Percentiles rank a stretch among this genome's conserved stretches.
phyloP scores from a whole-genome alignment of 2,113 vertebrate species.

The Chaenogobius annularis region DNA sequence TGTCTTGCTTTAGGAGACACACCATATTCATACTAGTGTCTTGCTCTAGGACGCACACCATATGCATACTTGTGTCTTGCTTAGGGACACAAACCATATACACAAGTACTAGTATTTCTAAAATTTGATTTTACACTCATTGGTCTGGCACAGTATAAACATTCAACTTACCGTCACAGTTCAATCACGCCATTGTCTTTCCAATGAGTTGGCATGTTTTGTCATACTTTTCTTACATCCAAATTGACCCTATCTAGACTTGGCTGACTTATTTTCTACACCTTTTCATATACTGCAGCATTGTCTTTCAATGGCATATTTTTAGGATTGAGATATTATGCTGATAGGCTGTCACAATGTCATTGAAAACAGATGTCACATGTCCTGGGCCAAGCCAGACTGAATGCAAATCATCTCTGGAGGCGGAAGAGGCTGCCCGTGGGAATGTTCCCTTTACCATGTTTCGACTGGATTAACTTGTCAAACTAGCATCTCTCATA shows the following conservation, averaged over 20 bases:
- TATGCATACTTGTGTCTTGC: too few species aligned
- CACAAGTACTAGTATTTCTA: too few species aligned
- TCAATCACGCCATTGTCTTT: background rate
- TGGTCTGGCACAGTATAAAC: too few species aligned
- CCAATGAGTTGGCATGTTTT: background rate
- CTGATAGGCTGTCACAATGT: conserved; percentile 35
- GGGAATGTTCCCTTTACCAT: conserved; percentile 67
- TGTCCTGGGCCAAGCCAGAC: conserved; percentile 27
- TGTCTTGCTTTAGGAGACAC: too few species aligned
- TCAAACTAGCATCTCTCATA: conserved; percentile 61
- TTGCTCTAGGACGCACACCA: too few species aligned
- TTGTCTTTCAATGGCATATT: conserved; percentile 20
- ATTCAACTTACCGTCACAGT: background rate
- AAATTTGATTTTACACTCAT: too few species aligned
- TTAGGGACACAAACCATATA: too few species aligned
- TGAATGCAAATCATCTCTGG: conserved; percentile 71
- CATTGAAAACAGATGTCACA: conserved; percentile 44
- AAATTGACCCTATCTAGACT: background rate
- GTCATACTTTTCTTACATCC: background rate
- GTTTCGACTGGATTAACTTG: conserved; percentile 74
- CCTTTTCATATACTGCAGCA: background rate
- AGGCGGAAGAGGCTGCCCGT: conserved; percentile 61
- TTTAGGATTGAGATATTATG: conserved; percentile 29
- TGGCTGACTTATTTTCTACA: background rate
- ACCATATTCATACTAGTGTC: too few species aligned